These are phyloP conservation scores for Portunus trituberculatus DNA, from an alignment of 1,140 invertebrate species.

Conservation along the genomic window DNA sequence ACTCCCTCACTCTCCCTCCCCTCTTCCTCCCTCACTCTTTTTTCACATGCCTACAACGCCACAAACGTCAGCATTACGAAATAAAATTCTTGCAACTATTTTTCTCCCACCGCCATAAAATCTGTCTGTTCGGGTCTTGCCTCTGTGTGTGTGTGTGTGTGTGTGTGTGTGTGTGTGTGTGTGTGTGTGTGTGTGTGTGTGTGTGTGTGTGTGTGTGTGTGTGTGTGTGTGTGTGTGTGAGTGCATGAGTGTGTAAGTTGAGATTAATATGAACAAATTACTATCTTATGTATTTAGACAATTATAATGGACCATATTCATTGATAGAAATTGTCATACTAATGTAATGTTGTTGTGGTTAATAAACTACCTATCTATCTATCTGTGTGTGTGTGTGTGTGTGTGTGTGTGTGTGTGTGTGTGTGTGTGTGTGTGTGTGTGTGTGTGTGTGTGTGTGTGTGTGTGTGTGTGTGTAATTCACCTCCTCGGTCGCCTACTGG, in stretches of 20 bases:
- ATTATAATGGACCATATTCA: too few relatives aligned
- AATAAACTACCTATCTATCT: neutral
- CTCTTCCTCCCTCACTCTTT: neutral
- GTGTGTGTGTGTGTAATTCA: slow-evolving; percentile 42
- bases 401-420: slow-evolving; percentile 26
- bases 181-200: slow-evolving; percentile 31
- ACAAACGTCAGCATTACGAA: neutral
- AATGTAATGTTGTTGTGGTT: too few relatives aligned
- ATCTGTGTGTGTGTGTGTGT: slow-evolving; percentile 44
- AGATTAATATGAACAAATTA: too few relatives aligned
- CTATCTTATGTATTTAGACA: too few relatives aligned
- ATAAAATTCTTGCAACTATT: neutral
- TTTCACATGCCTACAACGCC: neutral
- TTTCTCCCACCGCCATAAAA: neutral
- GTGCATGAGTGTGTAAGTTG: slow-evolving; percentile 15
- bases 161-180: slow-evolving; percentile 45
- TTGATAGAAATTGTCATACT: too few relatives aligned
- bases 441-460: slow-evolving; percentile 40
- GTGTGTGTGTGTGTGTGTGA: neutral
- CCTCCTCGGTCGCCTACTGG: too few relatives aligned
- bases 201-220: neutral
- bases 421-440: slow-evolving; percentile 28
- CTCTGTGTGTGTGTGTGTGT: slow-evolving; percentile 25
- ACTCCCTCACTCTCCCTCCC: neutral
- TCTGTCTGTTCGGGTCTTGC: neutral